Percentiles rank a stretch among this genome's conserved stretches.
These are phyloP conservation scores for Dasypolia templi DNA, from an alignment of 2,888 invertebrate genomes.

Conservation along the genomic window DNA sequence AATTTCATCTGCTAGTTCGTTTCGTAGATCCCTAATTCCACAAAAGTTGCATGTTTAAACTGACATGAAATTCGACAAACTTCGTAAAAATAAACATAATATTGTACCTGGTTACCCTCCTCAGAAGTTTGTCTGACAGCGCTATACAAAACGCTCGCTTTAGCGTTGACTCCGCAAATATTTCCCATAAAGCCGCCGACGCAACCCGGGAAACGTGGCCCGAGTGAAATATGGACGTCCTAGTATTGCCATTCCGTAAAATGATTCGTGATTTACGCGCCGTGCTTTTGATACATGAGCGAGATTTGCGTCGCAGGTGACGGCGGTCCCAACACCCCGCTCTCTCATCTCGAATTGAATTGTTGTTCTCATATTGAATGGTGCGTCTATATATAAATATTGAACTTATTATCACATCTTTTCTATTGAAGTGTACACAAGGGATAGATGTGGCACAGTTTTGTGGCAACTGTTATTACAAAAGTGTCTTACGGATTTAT, in stretches of 20 bases:
- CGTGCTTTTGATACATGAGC: conserved; percentile 81
- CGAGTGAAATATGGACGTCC: conserved; percentile 80
- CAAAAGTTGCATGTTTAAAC: conserved; percentile 12
- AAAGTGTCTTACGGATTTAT: conserved; percentile 18
- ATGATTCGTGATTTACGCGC: conserved; percentile 85
- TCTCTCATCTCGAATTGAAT: conserved; percentile 78
- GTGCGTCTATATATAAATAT: conserved; percentile 64
- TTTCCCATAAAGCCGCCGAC: conserved; percentile 76
- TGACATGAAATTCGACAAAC: conserved; percentile 27
- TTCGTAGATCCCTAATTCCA: neutral
- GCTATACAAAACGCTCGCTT: conserved; percentile 63
- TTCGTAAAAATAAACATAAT: conserved; percentile 51
- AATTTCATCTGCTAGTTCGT: conserved; percentile 5
- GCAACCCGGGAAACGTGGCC: conserved; percentile 76
- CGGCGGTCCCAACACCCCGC: conserved; percentile 65
- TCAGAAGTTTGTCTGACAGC: conserved; percentile 56
- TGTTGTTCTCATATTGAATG: conserved; percentile 73
- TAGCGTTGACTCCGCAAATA: conserved; percentile 79
- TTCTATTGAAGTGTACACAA: conserved; percentile 32
- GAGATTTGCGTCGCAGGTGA: conserved; percentile 81
- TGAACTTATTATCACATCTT: conserved; percentile 43
- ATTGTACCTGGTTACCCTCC: conserved; percentile 52
- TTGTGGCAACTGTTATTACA: conserved; percentile 12
- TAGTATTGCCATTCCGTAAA: conserved; percentile 81
- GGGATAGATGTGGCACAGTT: conserved; percentile 14